Percentiles rank a stretch among this genome's conserved stretches.
Conservation (phyloP, 2,888 invertebrate genomes). For the Agonopterix alstromeriana region DNA sequence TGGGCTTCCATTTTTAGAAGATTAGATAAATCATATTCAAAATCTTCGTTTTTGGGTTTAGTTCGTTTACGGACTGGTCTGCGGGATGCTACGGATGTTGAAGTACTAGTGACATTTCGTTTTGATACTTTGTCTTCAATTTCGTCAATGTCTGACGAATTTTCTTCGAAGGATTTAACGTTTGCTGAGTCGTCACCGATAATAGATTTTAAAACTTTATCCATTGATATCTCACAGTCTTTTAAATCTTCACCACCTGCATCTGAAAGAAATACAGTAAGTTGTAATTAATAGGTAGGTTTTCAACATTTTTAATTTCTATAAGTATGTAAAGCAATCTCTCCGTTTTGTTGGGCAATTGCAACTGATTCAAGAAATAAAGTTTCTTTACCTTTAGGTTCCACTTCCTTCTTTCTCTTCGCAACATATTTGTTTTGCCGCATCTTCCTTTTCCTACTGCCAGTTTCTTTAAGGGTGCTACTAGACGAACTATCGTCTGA, state of each 20-base stretch:
- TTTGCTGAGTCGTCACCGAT: constrained; percentile 32
- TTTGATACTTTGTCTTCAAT: constrained; percentile 45
- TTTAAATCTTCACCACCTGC: constrained; percentile 32
- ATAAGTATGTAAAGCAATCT: not conserved
- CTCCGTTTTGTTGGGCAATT: too few relatives aligned
- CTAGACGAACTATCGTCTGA: constrained; percentile 67
- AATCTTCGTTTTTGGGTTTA: constrained; percentile 81
- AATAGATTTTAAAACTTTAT: constrained; percentile 23
- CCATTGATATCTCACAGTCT: constrained; percentile 24
- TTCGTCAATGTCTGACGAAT: constrained; percentile 67
- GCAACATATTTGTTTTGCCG: constrained; percentile 28
- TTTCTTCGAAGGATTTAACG: constrained; percentile 57
- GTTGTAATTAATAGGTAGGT: not conserved
- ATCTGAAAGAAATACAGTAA: constrained; percentile 31
- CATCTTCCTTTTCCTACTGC: constrained; percentile 51
- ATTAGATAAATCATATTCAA: constrained; percentile 82
- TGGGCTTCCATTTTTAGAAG: constrained; percentile 71
- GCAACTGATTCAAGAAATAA: too few relatives aligned
- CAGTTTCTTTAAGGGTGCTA: constrained; percentile 40
- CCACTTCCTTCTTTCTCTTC: constrained; percentile 40
- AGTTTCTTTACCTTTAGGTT: constrained; percentile 29
- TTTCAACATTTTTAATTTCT: not conserved
- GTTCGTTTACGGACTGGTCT: constrained; percentile 81
- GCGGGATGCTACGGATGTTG: constrained; percentile 43
- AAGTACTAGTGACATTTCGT: constrained; percentile 21